Evolutionary conservation across 2,797 vertebrate genomes (phyloP).

Genomic region (Sebastes alutus): DNA sequence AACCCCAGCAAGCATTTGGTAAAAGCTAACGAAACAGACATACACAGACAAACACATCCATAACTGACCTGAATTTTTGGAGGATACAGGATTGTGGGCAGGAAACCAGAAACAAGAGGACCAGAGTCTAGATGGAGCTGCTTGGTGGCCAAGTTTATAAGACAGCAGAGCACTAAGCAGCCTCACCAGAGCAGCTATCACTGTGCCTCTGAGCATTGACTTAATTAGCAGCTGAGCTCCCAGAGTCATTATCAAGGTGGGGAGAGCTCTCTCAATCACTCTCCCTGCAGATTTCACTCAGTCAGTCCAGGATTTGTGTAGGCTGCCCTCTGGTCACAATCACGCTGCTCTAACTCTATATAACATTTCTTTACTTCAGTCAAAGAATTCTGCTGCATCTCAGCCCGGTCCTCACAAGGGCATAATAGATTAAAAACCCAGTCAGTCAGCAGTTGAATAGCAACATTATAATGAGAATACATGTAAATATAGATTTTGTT

Average conservation of each 20-base stretch:
- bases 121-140: background rate
- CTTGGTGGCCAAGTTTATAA: conserved; percentile 3
- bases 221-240: conserved; percentile 54
- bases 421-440: conserved; percentile 42
- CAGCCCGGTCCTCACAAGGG: conserved; percentile 17
- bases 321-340: conserved; percentile 11
- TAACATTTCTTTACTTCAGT: background rate
- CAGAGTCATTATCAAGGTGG: conserved; percentile 44
- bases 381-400: conserved; percentile 10
- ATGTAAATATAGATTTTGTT: conserved; percentile 67
- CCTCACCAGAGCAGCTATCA: conserved; percentile 17
- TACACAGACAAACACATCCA: background rate
- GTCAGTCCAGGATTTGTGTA: conserved; percentile 18
- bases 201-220: conserved; percentile 33
- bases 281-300: conserved; percentile 23
- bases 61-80: background rate
- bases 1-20: background rate
- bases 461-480: conserved; percentile 56
- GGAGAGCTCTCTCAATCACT: conserved; percentile 14
- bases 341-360: conserved; percentile 2
- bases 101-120: background rate
- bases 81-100: background rate
- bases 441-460: conserved; percentile 42
- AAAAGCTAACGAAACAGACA: background rate
- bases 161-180: conserved; percentile 25